Conservation (phyloP, 2,113 vertebrate species). For the Tragelaphus strepsiceros region DNA sequence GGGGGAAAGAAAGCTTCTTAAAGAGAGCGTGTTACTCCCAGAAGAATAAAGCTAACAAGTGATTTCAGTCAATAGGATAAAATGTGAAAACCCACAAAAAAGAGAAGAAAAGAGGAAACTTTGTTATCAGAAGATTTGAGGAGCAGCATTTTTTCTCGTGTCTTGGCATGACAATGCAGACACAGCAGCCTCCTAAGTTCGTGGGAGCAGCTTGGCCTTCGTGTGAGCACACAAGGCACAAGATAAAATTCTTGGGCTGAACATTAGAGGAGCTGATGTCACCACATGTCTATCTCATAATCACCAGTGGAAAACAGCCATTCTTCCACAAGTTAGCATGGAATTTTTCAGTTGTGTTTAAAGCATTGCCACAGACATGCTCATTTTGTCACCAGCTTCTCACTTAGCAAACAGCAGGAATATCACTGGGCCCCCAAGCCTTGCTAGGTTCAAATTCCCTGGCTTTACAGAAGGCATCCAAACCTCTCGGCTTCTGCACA, state of each 20-base stretch:
- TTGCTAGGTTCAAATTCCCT: neutral
- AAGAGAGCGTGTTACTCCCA: neutral
- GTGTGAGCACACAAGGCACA: neutral
- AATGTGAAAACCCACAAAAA: neutral
- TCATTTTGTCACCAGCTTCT: neutral
- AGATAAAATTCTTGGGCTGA: conserved; percentile 8
- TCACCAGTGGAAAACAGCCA: neutral
- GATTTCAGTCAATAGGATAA: neutral
- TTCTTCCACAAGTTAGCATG: neutral
- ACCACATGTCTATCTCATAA: neutral
- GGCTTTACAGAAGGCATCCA: conserved; percentile 11
- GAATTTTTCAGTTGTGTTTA: neutral
- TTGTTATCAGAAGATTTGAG: neutral
- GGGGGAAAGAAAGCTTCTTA: neutral
- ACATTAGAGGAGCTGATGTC: neutral
- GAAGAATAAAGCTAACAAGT: neutral
- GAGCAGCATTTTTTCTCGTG: neutral
- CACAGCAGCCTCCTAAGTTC: neutral
- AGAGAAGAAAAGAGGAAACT: neutral
- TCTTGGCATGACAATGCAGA: neutral
- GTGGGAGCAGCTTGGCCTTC: neutral
- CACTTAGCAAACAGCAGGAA: neutral
- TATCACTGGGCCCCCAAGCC: neutral
- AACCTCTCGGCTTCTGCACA: neutral
- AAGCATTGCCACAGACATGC: neutral